Base-by-base conservation (phyloP, 1,140 invertebrate species). In the Drosophila ohnishii region DNA sequence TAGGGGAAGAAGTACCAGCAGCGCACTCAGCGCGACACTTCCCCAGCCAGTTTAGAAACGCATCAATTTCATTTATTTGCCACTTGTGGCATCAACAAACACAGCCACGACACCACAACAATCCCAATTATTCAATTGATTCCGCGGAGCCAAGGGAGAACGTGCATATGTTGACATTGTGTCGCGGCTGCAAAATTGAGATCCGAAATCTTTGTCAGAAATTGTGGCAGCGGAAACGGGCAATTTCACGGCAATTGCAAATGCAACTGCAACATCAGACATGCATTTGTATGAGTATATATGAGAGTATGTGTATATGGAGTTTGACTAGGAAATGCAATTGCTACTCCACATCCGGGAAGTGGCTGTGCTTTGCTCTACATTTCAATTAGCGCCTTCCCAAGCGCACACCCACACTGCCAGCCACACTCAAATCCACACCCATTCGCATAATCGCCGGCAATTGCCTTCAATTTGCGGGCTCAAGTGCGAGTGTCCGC, bases 1-100 rank as follows among this genome's bases (percentile, higher is more conserved):
- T 76, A 40, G 67, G 80, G 74, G 74, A 66, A 64, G 62, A 64
- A 48, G 30, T 39, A 22, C 45, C 64, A 42, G 30, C 55, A 48
- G 25, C 28, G 72, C 55, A 75, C 37, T 44, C 61, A 40, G 39
- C 39, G 67, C 66, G 44, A 63, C 59, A 76, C 61, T 53, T 47
- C 58, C 72, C 44, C 62, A 50, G 47, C 22, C 51, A 45, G 58
- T 65, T 77, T 65, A 71, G 75, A 72, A 88, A 65, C 70, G 84
- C 84, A 88, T 88, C 84, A 83, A 88, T 88, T 88, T 78, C 84
- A 88, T 88, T 88, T 88, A 88, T 88, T 78, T 88, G 84, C 84
- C 84, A 88, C 84, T 88, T 88, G 84, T 88, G 84, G 84, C 80
- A 72, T 40, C 74, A 76, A 35, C 37, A 65, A 69, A 45, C 75